Conservation (phyloP, 2,113 vertebrate species). For the Cyprinodon variegatus region DNA sequence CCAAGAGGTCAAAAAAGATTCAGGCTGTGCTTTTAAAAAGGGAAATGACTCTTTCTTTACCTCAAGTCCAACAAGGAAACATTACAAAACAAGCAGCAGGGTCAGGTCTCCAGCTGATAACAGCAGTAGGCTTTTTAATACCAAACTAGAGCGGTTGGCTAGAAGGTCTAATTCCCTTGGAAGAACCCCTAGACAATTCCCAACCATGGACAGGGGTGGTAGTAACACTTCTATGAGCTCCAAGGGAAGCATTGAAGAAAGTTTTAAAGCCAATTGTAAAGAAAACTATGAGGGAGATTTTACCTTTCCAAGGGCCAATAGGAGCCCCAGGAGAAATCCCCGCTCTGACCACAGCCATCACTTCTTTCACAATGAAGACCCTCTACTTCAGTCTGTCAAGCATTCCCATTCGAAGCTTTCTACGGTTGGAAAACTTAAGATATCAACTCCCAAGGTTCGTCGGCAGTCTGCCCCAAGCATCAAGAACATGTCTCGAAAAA, state of each 20-base stretch:
- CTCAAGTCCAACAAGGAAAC: constrained; percentile 30
- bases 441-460: constrained; percentile 87
- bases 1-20: constrained; percentile 68
- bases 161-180: constrained; percentile 87
- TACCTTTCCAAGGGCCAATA: constrained; percentile 85
- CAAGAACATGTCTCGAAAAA: constrained; percentile 90
- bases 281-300: constrained; percentile 81
- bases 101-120: constrained; percentile 77
- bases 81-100: constrained; percentile 39
- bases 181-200: constrained; percentile 76
- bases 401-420: constrained; percentile 85
- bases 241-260: constrained; percentile 44
- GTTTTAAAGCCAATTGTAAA: constrained; percentile 45
- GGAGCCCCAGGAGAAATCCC: constrained; percentile 82
- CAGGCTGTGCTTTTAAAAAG: constrained; percentile 23
- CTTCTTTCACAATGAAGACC: constrained; percentile 44
- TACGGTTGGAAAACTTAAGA: constrained; percentile 89
- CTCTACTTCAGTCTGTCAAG: constrained; percentile 76
- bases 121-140: constrained; percentile 88
- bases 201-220: constrained; percentile 84
- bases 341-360: constrained; percentile 73
- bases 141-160: constrained; percentile 89
- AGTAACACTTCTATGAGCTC: constrained; percentile 85
- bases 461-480: constrained; percentile 86
- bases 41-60: constrained; percentile 43